Conservation (phyloP, 1,140 invertebrate species). For the Neodiprion virginianus region DNA sequence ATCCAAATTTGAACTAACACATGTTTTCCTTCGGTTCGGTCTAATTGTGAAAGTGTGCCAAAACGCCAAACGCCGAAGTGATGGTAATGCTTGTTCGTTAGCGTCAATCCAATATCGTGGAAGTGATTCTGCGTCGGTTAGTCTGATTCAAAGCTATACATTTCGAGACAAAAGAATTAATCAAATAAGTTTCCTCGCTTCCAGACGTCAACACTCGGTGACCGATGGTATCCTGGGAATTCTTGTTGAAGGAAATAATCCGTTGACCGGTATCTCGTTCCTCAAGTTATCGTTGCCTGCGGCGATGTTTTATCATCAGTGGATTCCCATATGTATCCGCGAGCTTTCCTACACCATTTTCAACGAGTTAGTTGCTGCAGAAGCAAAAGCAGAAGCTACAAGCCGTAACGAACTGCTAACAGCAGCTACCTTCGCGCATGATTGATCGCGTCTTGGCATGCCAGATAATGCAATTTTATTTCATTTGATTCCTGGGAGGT, state of each 20-base stretch:
- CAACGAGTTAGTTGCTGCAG: too few species aligned
- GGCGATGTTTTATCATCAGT: neutral
- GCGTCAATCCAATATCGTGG: neutral
- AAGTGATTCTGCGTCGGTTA: neutral
- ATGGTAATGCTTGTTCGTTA: too few species aligned
- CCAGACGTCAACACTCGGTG: neutral
- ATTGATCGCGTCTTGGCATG: constrained; percentile 60
- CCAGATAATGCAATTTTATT: constrained; percentile 63
- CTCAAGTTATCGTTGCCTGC: neutral
- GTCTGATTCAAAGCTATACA: neutral
- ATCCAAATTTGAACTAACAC: too few species aligned
- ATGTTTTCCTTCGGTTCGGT: too few species aligned
- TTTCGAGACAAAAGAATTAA: constrained; percentile 1
- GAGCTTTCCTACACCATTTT: too few species aligned
- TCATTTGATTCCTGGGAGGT: constrained; percentile 60
- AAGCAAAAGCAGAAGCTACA: neutral
- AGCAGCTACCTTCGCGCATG: constrained; percentile 40
- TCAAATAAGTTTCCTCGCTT: neutral
- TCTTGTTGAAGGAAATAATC: neutral
- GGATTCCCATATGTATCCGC: neutral
- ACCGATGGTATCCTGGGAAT: neutral
- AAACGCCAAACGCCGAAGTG: too few species aligned
- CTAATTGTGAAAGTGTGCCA: too few species aligned
- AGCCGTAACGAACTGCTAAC: neutral
- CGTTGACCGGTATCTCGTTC: neutral